A percentile compares a stretch with the other conserved stretches of the same genome.
phyloP scores from a whole-genome alignment of 2,113 vertebrate genomes.

The Microtus pennsylvanicus region DNA sequence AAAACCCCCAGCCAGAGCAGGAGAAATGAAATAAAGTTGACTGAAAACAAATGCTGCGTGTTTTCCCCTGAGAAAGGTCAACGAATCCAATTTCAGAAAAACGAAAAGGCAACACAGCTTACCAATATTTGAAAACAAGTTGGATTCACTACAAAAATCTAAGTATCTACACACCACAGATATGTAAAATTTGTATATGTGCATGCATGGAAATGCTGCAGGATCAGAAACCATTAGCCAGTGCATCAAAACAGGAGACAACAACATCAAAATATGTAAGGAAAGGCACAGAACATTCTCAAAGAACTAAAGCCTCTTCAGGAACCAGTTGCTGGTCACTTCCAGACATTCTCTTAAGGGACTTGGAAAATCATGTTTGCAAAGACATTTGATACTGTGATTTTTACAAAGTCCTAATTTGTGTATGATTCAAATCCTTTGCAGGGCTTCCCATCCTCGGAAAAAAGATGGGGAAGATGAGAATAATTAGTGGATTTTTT shows the following conservation, averaged over 20 bases:
- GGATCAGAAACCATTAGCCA: background rate
- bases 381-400: background rate
- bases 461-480: background rate
- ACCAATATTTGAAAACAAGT: slow-evolving; percentile 46
- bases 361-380: slow-evolving; percentile 35
- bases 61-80: slow-evolving; percentile 33
- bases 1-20: background rate
- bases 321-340: background rate
- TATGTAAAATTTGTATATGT: background rate
- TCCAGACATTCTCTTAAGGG: slow-evolving; percentile 3
- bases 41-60: background rate
- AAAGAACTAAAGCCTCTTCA: background rate
- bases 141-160: slow-evolving; percentile 17
- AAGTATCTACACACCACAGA: background rate
- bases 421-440: slow-evolving; percentile 26
- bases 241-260: background rate
- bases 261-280: background rate
- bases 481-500: slow-evolving; percentile 45
- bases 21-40: background rate
- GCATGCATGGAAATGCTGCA: background rate
- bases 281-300: slow-evolving; percentile 9
- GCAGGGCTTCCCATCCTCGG: background rate
- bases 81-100: slow-evolving; percentile 52
- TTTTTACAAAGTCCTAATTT: background rate
- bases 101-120: slow-evolving; percentile 13